A percentile compares a stretch with the other conserved stretches of the same genome.
These are phyloP conservation scores for Limnephilus lunatus DNA, from an alignment of 2,888 invertebrate species.

Conservation along the genomic window DNA sequence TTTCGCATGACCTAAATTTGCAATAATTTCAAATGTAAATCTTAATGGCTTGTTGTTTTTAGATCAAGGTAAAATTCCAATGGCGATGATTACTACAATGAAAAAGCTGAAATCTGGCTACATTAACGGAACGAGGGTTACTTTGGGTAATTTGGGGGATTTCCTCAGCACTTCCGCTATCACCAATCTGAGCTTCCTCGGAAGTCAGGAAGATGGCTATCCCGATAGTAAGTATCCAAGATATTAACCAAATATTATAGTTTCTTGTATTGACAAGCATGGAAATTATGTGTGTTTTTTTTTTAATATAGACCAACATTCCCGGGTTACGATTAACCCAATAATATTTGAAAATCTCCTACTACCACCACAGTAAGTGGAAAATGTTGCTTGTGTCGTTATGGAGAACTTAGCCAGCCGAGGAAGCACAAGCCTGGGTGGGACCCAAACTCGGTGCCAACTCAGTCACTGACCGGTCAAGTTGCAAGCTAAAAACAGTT, in stretches of 20 bases:
- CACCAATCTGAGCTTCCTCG: constrained; percentile 96
- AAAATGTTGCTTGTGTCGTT: too few species aligned
- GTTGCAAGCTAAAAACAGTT: neutral
- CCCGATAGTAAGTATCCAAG: constrained; percentile 84
- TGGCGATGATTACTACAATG: constrained; percentile 98
- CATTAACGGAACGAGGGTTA: constrained; percentile 98
- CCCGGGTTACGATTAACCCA: too few species aligned
- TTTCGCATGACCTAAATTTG: too few species aligned
- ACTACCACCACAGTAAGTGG: too few species aligned
- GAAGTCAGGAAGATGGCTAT: constrained; percentile 94
- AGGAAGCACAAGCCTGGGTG: too few species aligned
- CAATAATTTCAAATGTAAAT: neutral
- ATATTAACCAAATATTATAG: neutral
- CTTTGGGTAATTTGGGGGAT: constrained; percentile 94
- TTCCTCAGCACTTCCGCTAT: constrained; percentile 98
- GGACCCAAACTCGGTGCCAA: too few species aligned
- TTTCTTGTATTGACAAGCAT: neutral
- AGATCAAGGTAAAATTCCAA: constrained; percentile 94
- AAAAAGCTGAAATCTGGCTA: constrained; percentile 99
- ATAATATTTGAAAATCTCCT: too few species aligned
- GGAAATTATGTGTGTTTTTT: neutral
- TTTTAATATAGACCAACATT: too few species aligned
- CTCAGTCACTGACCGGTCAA: too few species aligned
- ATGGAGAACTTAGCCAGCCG: too few species aligned
- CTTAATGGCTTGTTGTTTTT: constrained; percentile 68